phyloP scores from a whole-genome alignment of 2,888 invertebrate species.

The Anaspis maculata region DNA sequence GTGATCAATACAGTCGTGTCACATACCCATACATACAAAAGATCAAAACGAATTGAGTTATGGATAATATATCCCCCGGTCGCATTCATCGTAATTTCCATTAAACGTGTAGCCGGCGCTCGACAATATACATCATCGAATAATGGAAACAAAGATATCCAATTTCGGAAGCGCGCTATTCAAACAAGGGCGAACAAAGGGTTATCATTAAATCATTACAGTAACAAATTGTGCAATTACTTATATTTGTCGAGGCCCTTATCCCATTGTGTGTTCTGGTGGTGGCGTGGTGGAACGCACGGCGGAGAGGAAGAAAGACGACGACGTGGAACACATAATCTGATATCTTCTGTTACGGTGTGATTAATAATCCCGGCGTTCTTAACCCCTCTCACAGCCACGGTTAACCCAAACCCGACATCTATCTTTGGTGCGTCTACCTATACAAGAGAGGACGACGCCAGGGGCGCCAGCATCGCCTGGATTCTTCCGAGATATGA shows the following conservation, averaged over 20 bases:
- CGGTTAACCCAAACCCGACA: no score
- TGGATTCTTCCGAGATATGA: no score
- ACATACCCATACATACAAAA: no score
- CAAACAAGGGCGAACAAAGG: constrained; percentile 10
- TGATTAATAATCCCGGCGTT: constrained; percentile 8
- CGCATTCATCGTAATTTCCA: no score
- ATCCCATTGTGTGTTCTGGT: constrained; percentile 8
- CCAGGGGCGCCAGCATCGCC: no score
- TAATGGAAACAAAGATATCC: constrained; percentile 10
- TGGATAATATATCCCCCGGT: no score
- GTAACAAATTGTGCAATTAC: constrained; percentile 16
- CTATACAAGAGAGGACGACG: no score
- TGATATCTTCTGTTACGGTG: constrained; percentile 6
- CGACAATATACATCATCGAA: no score
- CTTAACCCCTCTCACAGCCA: constrained; percentile 5
- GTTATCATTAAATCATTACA: constrained; percentile 15
- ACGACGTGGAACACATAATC: constrained; percentile 10
- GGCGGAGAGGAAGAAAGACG: constrained; percentile 4
- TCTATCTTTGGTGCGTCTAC: no score
- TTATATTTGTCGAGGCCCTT: constrained; percentile 14
- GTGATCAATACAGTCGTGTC: no score
- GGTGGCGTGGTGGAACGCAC: constrained; percentile 2
- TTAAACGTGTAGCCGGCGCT: no score
- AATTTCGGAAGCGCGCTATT: constrained; percentile 3
- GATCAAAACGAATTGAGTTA: no score